Conservation (phyloP, 2,888 invertebrate genomes). For the Steinernema hermaphroditum region DNA sequence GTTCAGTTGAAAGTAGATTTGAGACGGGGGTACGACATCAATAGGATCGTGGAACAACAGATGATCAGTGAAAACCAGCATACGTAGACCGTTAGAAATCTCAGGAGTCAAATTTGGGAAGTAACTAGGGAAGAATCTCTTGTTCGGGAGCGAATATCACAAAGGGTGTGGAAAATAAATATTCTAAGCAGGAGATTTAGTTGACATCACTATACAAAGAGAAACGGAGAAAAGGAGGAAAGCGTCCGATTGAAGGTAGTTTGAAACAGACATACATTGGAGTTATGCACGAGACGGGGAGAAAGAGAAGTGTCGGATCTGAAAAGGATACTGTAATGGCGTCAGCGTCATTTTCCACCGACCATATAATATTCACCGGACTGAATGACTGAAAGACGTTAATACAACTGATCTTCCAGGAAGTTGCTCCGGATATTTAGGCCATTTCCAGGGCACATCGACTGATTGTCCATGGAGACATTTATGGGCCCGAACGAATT, state of each 20-base stretch:
- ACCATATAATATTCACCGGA: conserved; percentile 3
- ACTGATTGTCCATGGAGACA: not conserved
- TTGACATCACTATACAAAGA: not conserved
- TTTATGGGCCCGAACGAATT: conserved; percentile 19
- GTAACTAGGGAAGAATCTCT: no score
- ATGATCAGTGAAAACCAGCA: no score
- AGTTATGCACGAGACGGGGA: not conserved
- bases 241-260: conserved; percentile 27
- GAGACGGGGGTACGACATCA: no score
- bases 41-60: no score
- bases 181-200: conserved; percentile 11
- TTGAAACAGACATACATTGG: conserved; percentile 2
- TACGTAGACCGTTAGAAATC: no score
- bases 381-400: not conserved
- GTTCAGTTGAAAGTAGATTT: no score
- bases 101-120: no score
- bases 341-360: no score
- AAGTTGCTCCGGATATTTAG: not conserved
- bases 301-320: not conserved
- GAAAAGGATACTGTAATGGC: not conserved
- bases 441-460: not conserved
- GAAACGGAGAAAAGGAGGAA: not conserved
- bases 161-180: not conserved
- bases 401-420: not conserved
- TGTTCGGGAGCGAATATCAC: not conserved